Base-by-base conservation (phyloP, 2,888 invertebrate genomes). In the Drosophila seclusa region DNA sequence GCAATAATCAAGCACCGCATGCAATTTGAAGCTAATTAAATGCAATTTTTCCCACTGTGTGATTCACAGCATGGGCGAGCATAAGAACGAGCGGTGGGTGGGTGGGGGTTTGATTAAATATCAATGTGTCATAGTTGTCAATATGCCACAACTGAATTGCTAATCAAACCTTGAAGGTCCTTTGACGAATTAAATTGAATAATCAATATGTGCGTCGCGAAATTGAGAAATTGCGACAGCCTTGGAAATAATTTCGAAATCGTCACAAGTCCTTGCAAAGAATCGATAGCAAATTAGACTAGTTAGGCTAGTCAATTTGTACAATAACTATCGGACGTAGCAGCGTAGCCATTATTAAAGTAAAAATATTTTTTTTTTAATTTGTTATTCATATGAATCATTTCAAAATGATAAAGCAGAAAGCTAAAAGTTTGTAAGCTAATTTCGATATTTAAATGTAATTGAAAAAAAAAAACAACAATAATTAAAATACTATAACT, bases 101-200 rank as follows among this genome's bases (percentile, higher is more conserved):
- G 27, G 49, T 16, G 21, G 21, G n/a, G 10, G 13, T 21, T 21
- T 45, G 21, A 21, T 10, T 27, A 27, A 52, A n/a, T 42, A n/a
- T 13, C 21, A 32, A 53, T 78, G 78, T 66, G 75, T 78, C 78
- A 72, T 49, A 36, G 32, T 32, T 32, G 10, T 32, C 32, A 52
- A 50, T 21, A 31, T 50, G 42, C 18, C 49, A 53, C 34, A 58
- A 32, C 4, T 13, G 36, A 32, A 29, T 10, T 6, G 29, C 54
- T 2, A 38, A 32, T n/a, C 18, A 31, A 18, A 4, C n/a, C n/a
- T 38, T 27, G 27, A 38, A 55, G 27, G 55, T 55, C 38, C 38
- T 38, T 18, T n/a, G 13, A 7, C n/a, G 24, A 24, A 45, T 45
- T 45, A 24, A 24, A 45, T 24, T 21, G 58, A 24, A 61, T 58